phyloP scores from a whole-genome alignment of 2,113 vertebrate species.

The Gopherus evgoodei region DNA sequence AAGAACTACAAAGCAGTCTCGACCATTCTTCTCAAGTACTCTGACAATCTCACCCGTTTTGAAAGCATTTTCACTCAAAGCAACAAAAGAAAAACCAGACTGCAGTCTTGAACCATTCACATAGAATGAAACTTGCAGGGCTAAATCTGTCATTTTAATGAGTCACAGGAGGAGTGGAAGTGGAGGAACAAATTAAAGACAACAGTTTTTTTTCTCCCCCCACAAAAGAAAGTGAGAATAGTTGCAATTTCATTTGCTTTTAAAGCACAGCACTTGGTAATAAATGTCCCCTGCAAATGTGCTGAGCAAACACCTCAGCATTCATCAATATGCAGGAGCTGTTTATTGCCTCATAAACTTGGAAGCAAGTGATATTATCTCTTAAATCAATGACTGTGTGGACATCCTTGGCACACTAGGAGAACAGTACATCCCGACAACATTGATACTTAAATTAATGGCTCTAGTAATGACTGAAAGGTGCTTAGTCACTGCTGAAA shows the following conservation, averaged over 20 bases:
- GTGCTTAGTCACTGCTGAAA: slow-evolving; percentile 66
- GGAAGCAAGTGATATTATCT: slow-evolving; percentile 83
- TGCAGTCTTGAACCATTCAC: slow-evolving; percentile 11
- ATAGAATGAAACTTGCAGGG: background rate
- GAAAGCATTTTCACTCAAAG: slow-evolving; percentile 49
- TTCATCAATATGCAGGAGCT: slow-evolving; percentile 83
- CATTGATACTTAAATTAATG: slow-evolving; percentile 65
- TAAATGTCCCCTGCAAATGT: slow-evolving; percentile 76
- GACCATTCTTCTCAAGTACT: slow-evolving; percentile 45
- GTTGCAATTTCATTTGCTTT: slow-evolving; percentile 77
- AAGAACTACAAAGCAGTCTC: slow-evolving; percentile 37
- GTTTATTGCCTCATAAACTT: slow-evolving; percentile 87
- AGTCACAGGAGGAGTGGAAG: slow-evolving; percentile 62
- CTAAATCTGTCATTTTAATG: slow-evolving; percentile 73
- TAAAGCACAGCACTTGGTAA: slow-evolving; percentile 75
- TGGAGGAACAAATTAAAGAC: slow-evolving; percentile 70
- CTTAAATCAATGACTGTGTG: slow-evolving; percentile 79
- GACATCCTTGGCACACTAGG: slow-evolving; percentile 71
- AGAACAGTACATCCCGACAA: slow-evolving; percentile 71
- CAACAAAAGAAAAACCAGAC: slow-evolving; percentile 23
- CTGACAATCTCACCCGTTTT: slow-evolving; percentile 42
- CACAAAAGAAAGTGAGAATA: slow-evolving; percentile 66
- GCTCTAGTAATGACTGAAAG: slow-evolving; percentile 62
- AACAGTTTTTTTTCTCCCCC: slow-evolving; percentile 52
- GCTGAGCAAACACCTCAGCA: slow-evolving; percentile 82